Evolutionary conservation across 2,113 vertebrate genomes (phyloP).

Genomic region (Pteronura brasiliensis): DNA sequence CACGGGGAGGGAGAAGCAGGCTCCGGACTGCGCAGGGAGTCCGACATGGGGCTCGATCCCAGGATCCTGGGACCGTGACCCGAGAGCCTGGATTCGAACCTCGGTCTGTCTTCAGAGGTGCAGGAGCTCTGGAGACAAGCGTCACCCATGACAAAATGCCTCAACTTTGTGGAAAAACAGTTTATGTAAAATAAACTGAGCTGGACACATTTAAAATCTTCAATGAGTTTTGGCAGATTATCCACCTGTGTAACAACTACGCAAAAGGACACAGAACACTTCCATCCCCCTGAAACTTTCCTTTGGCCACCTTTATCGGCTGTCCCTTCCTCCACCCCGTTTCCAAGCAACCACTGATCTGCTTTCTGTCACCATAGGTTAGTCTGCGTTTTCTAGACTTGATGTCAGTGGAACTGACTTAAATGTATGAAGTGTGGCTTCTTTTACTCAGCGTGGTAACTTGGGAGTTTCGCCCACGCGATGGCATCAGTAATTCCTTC

Average conservation of each 20-base stretch:
- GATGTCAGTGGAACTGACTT: background rate
- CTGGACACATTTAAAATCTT: background rate
- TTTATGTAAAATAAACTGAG: background rate
- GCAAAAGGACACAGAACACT: background rate
- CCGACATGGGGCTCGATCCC: no score
- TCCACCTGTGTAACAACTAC: background rate
- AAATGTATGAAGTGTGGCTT: background rate
- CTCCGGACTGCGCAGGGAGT: background rate
- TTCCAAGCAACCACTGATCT: background rate
- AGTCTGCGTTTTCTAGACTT: background rate
- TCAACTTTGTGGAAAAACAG: background rate
- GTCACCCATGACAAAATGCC: background rate
- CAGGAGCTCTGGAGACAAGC: background rate
- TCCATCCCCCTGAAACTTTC: no score
- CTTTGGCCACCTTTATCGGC: background rate
- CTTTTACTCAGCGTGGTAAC: background rate
- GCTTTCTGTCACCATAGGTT: background rate
- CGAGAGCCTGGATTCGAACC: background rate
- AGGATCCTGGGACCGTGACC: no score
- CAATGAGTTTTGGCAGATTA: background rate
- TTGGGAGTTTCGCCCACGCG: background rate
- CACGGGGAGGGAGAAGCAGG: background rate
- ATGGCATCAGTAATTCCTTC: background rate
- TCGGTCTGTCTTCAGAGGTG: background rate
- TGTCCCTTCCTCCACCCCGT: background rate